These are phyloP conservation scores for Ophraella communa DNA, from an alignment of 2,888 invertebrate species.

Conservation along the genomic window DNA sequence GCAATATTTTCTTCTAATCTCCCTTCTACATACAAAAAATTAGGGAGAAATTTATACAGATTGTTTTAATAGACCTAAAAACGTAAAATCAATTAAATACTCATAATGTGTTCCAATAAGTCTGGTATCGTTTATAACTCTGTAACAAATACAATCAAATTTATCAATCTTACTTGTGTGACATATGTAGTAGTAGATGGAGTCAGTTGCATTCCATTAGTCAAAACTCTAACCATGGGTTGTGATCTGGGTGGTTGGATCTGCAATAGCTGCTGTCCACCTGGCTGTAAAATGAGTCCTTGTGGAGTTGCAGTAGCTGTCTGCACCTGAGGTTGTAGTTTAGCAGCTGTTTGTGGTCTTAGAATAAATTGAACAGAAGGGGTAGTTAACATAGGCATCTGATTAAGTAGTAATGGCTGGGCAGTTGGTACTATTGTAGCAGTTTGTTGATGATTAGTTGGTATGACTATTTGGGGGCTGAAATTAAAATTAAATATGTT, in stretches of 20 bases:
- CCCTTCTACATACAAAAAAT: too few relatives aligned
- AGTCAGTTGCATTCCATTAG: constrained; percentile 62
- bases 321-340: constrained; percentile 55
- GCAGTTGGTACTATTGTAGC: constrained; percentile 58
- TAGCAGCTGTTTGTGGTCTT: constrained; percentile 67
- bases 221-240: constrained; percentile 65
- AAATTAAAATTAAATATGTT: constrained; percentile 26
- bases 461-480: constrained; percentile 59
- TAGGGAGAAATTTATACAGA: too few relatives aligned
- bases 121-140: too few relatives aligned
- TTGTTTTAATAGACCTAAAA: too few relatives aligned
- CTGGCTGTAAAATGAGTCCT: constrained; percentile 56
- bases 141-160: too few relatives aligned
- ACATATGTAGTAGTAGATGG: constrained; percentile 57
- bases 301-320: constrained; percentile 54
- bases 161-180: constrained; percentile 50
- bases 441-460: constrained; percentile 50
- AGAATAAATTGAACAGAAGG: constrained; percentile 76
- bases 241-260: constrained; percentile 51
- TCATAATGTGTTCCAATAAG: too few relatives aligned
- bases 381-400: constrained; percentile 61
- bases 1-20: too few relatives aligned
- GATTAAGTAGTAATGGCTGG: constrained; percentile 57
- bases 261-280: constrained; percentile 54
- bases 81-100: too few relatives aligned